Percentiles rank a stretch among this genome's conserved stretches.
These are phyloP conservation scores for Dryadula phaetusa DNA, from an alignment of 2,888 invertebrate genomes.

Conservation along the genomic window DNA sequence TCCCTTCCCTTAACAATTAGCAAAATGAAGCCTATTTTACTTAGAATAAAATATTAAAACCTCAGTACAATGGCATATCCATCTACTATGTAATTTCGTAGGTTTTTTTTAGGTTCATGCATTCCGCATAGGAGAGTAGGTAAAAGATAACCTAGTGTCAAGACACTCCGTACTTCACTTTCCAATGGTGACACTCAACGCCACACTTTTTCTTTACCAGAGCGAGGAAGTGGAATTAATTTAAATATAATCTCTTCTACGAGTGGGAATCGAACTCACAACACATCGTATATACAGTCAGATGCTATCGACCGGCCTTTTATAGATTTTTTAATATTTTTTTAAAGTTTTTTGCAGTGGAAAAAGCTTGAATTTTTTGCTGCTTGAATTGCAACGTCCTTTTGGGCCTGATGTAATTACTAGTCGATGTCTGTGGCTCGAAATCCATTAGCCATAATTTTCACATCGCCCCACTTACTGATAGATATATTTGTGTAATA, in stretches of 20 bases:
- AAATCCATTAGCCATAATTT: constrained; percentile 68
- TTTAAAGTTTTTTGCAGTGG: neutral
- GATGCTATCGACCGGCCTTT: too few relatives aligned
- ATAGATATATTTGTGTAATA: constrained; percentile 29
- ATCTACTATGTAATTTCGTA: neutral
- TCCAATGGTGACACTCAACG: too few relatives aligned
- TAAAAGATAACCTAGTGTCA: too few relatives aligned
- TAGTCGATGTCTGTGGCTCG: constrained; percentile 71
- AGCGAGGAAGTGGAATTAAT: too few relatives aligned
- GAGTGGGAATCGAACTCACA: too few relatives aligned
- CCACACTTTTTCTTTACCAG: too few relatives aligned
- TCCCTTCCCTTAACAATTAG: neutral
- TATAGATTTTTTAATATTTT: too few relatives aligned
- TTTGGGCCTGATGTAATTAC: constrained; percentile 69
- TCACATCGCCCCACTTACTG: constrained; percentile 51
- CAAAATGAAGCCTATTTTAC: neutral
- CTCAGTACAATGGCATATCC: neutral
- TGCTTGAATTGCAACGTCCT: constrained; percentile 42
- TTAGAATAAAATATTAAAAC: neutral
- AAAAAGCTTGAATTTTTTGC: constrained; percentile 15
- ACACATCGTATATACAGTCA: too few relatives aligned
- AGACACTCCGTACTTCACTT: too few relatives aligned
- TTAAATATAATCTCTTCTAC: too few relatives aligned
- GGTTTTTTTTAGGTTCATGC: too few relatives aligned
- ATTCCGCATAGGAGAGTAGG: too few relatives aligned